Evolutionary conservation across 2,797 vertebrate species (phyloP).

Genomic region (Lophotriccus pileatus): DNA sequence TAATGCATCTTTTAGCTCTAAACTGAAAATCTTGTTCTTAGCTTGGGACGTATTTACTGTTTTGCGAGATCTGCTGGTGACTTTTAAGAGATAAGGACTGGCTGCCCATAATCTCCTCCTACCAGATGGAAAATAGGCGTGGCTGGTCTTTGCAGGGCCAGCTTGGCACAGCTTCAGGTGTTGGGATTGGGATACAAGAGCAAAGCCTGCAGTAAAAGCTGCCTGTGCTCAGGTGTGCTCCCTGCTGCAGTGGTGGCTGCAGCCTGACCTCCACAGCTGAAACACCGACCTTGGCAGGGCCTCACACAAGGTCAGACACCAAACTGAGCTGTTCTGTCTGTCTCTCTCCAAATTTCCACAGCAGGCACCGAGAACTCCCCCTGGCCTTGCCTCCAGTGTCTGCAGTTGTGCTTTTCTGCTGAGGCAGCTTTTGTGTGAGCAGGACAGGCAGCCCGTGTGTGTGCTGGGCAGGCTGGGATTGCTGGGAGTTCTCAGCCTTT

Average conservation of each 20-base stretch:
- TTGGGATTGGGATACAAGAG: background rate
- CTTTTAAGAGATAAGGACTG: background rate
- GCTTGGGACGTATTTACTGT: background rate
- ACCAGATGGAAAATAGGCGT: background rate
- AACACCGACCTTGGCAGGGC: background rate
- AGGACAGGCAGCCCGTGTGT: fast-evolving
- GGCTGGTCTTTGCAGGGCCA: background rate
- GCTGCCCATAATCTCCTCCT: background rate
- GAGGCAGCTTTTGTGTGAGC: background rate
- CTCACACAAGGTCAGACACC: background rate
- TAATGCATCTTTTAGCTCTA: background rate
- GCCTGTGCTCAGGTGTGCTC: background rate
- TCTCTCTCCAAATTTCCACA: background rate
- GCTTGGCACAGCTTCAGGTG: background rate
- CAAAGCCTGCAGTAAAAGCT: background rate
- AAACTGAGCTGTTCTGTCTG: background rate
- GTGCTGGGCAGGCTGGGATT: background rate
- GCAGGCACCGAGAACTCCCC: background rate
- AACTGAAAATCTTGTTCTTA: background rate
- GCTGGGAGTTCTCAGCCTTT: background rate
- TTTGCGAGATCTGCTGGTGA: background rate
- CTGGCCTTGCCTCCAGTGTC: background rate
- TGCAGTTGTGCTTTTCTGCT: background rate
- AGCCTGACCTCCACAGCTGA: background rate
- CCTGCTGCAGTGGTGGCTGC: background rate